Percentiles rank a stretch among this genome's conserved stretches.
Evolutionary conservation across 2,797 vertebrate genomes (phyloP).

Genomic region (Neosilurus hyrtlii): DNA sequence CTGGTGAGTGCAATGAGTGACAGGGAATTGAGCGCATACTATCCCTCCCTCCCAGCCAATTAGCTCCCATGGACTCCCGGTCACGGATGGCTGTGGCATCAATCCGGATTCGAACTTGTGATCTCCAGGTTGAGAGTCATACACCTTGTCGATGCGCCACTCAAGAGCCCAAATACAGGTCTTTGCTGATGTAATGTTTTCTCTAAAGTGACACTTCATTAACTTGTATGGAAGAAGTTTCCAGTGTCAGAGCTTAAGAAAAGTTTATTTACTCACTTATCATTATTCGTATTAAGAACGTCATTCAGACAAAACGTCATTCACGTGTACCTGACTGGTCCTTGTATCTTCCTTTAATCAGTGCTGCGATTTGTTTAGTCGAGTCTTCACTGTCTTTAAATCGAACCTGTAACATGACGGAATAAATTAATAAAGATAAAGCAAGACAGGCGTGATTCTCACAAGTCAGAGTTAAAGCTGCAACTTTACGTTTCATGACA

Average conservation of each 20-base stretch:
- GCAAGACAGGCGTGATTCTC: not conserved
- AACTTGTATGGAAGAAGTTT: not conserved
- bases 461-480: not conserved
- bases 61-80: too few species aligned
- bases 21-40: too few species aligned
- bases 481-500: not conserved
- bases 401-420: constrained; percentile 66
- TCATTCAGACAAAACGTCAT: not conserved
- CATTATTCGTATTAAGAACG: not conserved
- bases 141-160: too few species aligned
- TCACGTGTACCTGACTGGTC: constrained; percentile 81
- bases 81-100: too few species aligned
- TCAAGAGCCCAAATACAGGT: too few species aligned
- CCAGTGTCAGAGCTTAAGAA: not conserved
- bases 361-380: constrained; percentile 78
- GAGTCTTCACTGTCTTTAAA: constrained; percentile 79
- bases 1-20: too few species aligned
- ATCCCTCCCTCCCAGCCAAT: too few species aligned
- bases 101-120: too few species aligned
- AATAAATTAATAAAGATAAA: not conserved
- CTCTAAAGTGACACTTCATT: not conserved
- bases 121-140: too few species aligned
- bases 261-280: not conserved
- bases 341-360: constrained; percentile 86
- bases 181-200: not conserved